Evolutionary conservation across 1,140 invertebrate genomes (phyloP).

Genomic region (Macrobrachium nipponense): DNA sequence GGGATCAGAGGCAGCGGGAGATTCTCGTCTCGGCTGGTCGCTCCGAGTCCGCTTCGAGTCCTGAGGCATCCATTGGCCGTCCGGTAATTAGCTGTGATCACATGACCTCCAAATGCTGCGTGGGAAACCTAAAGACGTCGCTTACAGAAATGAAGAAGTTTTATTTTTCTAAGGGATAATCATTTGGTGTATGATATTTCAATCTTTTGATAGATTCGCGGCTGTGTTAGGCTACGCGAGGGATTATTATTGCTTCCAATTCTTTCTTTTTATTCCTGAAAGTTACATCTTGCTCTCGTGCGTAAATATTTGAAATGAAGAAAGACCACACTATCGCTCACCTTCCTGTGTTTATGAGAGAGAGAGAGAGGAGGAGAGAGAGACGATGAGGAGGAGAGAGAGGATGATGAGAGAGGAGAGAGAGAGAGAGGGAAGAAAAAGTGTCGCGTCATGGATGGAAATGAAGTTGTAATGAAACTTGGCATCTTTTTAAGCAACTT

Average conservation of each 20-base stretch:
- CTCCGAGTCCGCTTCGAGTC: neutral
- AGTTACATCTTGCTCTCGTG: too few species aligned
- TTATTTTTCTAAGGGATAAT: neutral
- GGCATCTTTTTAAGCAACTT: conserved; percentile 15
- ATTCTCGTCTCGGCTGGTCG: neutral
- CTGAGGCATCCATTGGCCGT: conserved; percentile 10
- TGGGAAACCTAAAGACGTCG: conserved; percentile 9
- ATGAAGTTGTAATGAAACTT: conserved; percentile 37
- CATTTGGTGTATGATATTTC: neutral
- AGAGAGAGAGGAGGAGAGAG: neutral
- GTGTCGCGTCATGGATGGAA: conserved; percentile 38
- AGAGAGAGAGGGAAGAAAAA: neutral
- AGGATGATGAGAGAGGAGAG: neutral
- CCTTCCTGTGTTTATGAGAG: neutral
- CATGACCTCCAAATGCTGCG: conserved; percentile 21
- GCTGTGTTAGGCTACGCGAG: neutral
- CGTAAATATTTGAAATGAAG: too few species aligned
- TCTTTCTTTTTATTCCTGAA: neutral
- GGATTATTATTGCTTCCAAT: neutral
- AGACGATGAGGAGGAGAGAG: neutral
- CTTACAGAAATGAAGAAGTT: neutral
- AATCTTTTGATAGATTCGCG: neutral
- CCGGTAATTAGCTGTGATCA: conserved; percentile 32
- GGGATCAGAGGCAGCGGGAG: neutral
- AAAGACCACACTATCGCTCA: too few species aligned